phyloP scores from a whole-genome alignment of 2,113 vertebrate genomes.

The Tachycineta bicolor region DNA sequence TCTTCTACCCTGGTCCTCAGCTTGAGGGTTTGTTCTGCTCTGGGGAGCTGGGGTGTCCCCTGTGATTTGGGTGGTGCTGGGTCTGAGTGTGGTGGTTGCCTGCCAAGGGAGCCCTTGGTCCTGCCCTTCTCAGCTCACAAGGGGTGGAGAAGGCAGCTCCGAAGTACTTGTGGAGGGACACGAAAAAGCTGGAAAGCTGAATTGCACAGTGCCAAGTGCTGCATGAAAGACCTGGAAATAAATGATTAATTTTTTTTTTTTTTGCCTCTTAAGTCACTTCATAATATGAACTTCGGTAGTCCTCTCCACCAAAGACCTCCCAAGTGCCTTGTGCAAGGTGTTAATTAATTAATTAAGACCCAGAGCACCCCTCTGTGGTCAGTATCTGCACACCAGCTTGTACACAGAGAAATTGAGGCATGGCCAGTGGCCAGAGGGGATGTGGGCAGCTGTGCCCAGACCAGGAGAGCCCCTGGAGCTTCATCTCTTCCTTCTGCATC shows the following conservation, averaged over 20 bases:
- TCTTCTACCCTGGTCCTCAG: neutral
- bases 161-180: neutral
- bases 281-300: neutral
- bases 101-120: neutral
- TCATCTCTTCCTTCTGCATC: neutral
- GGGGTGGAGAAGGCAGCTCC: neutral
- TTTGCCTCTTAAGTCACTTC: neutral
- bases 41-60: neutral
- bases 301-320: neutral
- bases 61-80: fast-evolving
- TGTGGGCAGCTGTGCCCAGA: neutral
- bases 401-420: neutral
- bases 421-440: fast-evolving
- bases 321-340: neutral
- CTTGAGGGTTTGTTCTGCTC: neutral
- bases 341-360: constrained; percentile 67
- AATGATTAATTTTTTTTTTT: neutral
- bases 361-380: constrained; percentile 58
- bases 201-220: neutral
- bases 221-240: neutral
- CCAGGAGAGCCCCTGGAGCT: neutral
- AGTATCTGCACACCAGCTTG: neutral
- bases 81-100: fast-evolving
- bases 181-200: neutral
- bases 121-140: neutral